phyloP scores from a whole-genome alignment of 2,888 invertebrate species.

The Nymphalis polychloros region DNA sequence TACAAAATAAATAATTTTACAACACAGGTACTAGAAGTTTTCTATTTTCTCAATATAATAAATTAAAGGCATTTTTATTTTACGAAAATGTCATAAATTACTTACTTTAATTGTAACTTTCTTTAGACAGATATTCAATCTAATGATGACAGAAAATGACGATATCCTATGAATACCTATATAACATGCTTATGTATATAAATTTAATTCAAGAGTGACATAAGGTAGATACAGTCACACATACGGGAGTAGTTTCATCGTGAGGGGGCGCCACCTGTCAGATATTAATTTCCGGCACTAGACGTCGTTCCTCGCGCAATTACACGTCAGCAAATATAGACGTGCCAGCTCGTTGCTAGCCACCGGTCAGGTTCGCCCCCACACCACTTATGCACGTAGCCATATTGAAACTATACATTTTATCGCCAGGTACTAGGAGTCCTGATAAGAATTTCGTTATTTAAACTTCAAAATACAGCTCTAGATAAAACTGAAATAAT shows the following conservation, averaged over 20 bases:
- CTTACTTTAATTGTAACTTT: no score
- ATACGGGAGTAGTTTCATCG: constrained; percentile 32
- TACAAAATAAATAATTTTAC: no score
- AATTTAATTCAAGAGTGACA: not conserved
- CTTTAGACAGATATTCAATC: no score
- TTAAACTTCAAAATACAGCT: not conserved
- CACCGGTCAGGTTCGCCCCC: constrained; percentile 17
- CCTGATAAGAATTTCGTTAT: not conserved
- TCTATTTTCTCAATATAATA: no score
- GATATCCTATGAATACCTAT: not conserved
- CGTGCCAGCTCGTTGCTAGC: constrained; percentile 39
- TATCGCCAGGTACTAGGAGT: not conserved
- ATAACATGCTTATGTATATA: not conserved
- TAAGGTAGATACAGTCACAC: constrained; percentile 18
- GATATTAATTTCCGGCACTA: constrained; percentile 75
- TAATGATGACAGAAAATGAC: not conserved
- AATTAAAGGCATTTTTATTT: not conserved
- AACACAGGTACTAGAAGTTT: no score
- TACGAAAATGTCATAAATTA: not conserved
- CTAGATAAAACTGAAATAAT: not conserved
- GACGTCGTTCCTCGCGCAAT: constrained; percentile 54
- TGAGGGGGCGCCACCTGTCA: constrained; percentile 57
- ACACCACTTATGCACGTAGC: constrained; percentile 30
- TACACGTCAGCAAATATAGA: constrained; percentile 59
- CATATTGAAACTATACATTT: constrained; percentile 4